phyloP scores from a whole-genome alignment of 2,797 vertebrate genomes.

The Gouania willdenowi region DNA sequence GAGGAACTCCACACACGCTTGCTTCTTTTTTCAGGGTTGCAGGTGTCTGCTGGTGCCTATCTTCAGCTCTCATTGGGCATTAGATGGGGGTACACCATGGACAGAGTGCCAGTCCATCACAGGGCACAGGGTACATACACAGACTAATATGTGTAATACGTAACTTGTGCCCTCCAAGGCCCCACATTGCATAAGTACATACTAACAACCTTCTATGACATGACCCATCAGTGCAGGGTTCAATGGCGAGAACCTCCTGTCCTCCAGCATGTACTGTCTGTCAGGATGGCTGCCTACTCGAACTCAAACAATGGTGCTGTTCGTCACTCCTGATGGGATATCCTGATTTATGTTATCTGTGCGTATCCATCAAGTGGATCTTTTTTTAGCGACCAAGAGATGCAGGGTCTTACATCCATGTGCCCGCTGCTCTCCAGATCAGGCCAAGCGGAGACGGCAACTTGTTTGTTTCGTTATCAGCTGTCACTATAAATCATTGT shows the following conservation, averaged over 20 bases:
- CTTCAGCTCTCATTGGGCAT: too few species aligned
- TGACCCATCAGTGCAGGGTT: conserved; percentile 33
- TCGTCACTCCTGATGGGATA: conserved; percentile 72
- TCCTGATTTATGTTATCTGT: conserved; percentile 76
- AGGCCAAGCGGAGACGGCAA: conserved; percentile 24
- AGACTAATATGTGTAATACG: background rate
- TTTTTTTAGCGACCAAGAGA: conserved; percentile 65
- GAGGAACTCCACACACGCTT: too few species aligned
- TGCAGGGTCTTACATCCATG: conserved; percentile 13
- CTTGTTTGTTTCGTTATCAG: conserved; percentile 51
- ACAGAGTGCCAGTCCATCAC: too few species aligned
- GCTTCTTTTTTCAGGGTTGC: too few species aligned
- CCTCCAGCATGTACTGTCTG: conserved; percentile 43
- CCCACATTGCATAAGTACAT: conserved; percentile 39
- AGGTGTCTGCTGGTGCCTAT: too few species aligned
- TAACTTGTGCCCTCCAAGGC: background rate
- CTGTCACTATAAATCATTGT: conserved; percentile 39
- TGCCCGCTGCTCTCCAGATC: conserved; percentile 41
- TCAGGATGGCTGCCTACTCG: conserved; percentile 75
- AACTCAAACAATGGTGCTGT: conserved; percentile 74
- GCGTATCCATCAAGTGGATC: conserved; percentile 57
- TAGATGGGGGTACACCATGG: too few species aligned
- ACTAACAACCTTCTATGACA: conserved; percentile 37
- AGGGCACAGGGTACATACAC: too few species aligned
- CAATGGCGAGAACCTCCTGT: conserved; percentile 48